These are phyloP conservation scores for Galaxias olidus DNA, from an alignment of 2,797 vertebrate species.

Conservation along the genomic window DNA sequence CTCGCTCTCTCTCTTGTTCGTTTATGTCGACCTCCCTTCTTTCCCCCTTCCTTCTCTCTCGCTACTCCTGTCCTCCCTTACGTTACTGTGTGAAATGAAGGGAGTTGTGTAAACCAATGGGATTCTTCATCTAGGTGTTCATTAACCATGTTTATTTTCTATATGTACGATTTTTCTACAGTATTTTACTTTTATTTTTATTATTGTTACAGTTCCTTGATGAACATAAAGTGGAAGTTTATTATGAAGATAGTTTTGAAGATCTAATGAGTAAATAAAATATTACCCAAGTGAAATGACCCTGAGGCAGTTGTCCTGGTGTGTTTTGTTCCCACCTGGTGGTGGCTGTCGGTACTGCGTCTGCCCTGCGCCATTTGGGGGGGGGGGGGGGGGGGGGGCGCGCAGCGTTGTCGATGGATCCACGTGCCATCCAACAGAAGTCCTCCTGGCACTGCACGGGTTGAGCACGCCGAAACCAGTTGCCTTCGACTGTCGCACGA, in stretches of 20 bases:
- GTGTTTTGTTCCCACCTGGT: conserved; percentile 13
- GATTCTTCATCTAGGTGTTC: conserved; percentile 74
- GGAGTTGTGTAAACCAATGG: conserved; percentile 65
- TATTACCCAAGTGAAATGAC: conserved; percentile 79
- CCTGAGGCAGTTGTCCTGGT: conserved; percentile 20
- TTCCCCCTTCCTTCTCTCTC: conserved; percentile 12
- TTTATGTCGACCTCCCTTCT: conserved; percentile 40
- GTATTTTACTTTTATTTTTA: conserved; percentile 86
- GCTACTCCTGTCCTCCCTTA: conserved; percentile 47
- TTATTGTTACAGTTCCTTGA: conserved; percentile 88
- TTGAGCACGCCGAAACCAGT: no score
- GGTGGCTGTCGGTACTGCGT: conserved; percentile 4
- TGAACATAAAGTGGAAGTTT: conserved; percentile 86
- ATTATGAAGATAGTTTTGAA: conserved; percentile 89
- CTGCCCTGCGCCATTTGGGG: background rate
- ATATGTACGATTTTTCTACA: conserved; percentile 87
- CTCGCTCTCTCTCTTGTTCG: conserved; percentile 26
- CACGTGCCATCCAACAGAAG: no score
- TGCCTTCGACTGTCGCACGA: no score
- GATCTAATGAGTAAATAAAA: conserved; percentile 86
- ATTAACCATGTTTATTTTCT: conserved; percentile 83
- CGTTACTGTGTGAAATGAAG: conserved; percentile 63
- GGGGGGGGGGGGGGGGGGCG: no score
- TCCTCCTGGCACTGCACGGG: no score
- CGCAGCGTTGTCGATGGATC: no score